Evolutionary conservation across 1,140 invertebrate genomes (phyloP).

Genomic region (Schlechtendalia chinensis): DNA sequence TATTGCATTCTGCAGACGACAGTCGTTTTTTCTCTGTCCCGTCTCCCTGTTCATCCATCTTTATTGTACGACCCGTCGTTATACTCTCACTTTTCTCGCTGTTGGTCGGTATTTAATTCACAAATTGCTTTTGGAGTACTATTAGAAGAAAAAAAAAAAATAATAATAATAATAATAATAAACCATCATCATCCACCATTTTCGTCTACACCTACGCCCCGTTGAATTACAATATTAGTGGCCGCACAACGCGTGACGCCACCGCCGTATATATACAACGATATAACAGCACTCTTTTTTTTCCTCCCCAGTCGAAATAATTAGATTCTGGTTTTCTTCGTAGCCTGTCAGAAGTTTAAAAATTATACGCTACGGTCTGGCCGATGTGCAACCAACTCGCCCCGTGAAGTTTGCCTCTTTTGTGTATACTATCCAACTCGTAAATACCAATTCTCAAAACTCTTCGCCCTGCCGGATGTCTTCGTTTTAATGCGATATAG

Average conservation of each 20-base stretch:
- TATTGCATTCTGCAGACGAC: background rate
- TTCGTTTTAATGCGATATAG: constrained; percentile 34
- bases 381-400: background rate
- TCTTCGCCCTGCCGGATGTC: constrained; percentile 21
- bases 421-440: background rate
- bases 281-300: constrained; percentile 33
- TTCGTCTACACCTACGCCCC: background rate
- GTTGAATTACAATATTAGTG: constrained; percentile 24
- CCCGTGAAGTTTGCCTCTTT: constrained; percentile 36
- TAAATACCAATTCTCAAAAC: constrained; percentile 27
- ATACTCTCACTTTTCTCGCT: constrained; percentile 1
- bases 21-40: background rate
- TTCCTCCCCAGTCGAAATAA: background rate
- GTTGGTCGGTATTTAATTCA: constrained; percentile 32
- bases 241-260: constrained; percentile 33
- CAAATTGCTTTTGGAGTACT: constrained; percentile 45
- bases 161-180: background rate
- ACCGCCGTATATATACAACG: background rate
- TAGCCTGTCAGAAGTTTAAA: constrained; percentile 47
- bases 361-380: constrained; percentile 46
- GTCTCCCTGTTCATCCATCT: background rate
- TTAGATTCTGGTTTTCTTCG: constrained; percentile 44
- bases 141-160: background rate
- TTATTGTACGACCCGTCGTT: background rate
- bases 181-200: background rate